Conservation (phyloP, 1,140 invertebrate species). For the Reticulitermes speratus region DNA sequence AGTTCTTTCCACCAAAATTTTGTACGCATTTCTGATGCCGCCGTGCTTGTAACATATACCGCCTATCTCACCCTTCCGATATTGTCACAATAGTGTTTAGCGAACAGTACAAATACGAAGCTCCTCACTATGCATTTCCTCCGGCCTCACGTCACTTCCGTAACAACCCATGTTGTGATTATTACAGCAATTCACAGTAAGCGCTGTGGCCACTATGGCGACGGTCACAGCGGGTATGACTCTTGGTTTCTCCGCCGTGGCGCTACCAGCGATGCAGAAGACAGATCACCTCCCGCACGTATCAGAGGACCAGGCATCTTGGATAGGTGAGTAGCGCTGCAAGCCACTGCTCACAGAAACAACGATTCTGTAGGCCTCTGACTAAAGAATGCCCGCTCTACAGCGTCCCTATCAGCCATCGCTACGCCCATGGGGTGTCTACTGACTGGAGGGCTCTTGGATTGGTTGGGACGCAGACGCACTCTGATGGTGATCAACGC, state of each 20-base stretch:
- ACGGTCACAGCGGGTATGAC: constrained; percentile 50
- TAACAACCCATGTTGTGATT: not conserved
- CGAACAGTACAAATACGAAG: no score
- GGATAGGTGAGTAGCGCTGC: not conserved
- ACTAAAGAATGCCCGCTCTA: no score
- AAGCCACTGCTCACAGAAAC: no score
- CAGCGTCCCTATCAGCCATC: constrained; percentile 55
- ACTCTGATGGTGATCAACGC: constrained; percentile 54
- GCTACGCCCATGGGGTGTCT: constrained; percentile 54
- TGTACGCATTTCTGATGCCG: no score
- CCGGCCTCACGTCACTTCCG: no score
- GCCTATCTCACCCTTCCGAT: no score
- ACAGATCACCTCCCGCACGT: not conserved
- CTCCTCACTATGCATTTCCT: no score
- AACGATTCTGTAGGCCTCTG: no score
- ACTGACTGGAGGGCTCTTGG: constrained; percentile 53
- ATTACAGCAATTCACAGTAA: not conserved
- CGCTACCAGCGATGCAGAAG: constrained; percentile 46
- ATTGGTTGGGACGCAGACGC: constrained; percentile 56
- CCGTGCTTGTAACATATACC: no score
- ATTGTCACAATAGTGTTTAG: no score
- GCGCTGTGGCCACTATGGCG: not conserved
- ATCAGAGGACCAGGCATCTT: not conserved
- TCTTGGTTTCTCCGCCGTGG: constrained; percentile 53
- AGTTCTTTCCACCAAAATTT: no score